These are phyloP conservation scores for Tupaia tana DNA, from an alignment of 2,113 vertebrate genomes.

Conservation along the genomic window DNA sequence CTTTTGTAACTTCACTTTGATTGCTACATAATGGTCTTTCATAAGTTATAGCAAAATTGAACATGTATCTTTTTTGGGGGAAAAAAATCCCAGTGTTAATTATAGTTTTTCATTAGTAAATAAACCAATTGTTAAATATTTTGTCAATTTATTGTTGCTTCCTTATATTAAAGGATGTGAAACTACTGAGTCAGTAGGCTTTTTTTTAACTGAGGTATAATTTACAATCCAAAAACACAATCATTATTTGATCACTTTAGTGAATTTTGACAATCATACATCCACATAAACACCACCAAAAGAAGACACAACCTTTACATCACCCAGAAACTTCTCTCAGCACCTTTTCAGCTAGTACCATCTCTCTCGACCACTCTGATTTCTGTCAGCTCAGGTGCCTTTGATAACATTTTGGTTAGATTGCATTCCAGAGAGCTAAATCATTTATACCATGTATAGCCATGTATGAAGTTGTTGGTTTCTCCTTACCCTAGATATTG, in stretches of 20 bases:
- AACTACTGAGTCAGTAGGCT: background rate
- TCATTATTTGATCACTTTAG: conserved; percentile 6
- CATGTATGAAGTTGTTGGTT: background rate
- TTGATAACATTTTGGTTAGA: background rate
- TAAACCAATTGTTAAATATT: conserved; percentile 23
- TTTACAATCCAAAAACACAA: conserved; percentile 35
- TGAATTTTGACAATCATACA: conserved; percentile 15
- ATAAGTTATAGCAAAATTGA: background rate
- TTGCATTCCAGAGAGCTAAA: background rate
- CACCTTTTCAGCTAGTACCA: background rate
- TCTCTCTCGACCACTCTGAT: background rate
- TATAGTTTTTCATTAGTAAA: conserved; percentile 18
- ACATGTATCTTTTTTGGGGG: background rate
- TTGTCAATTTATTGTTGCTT: conserved; percentile 22
- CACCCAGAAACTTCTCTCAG: background rate
- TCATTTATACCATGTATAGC: background rate
- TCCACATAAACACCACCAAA: background rate
- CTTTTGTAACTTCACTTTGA: background rate
- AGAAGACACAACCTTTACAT: background rate
- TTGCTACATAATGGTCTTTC: background rate
- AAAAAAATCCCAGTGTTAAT: conserved; percentile 32
- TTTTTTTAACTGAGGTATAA: conserved; percentile 19
- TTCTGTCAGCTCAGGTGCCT: background rate
- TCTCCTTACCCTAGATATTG: background rate
- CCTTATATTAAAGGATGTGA: conserved; percentile 22